These are phyloP conservation scores for Myrmecophaga tridactyla DNA, from an alignment of 2,113 vertebrate genomes.

Conservation along the genomic window DNA sequence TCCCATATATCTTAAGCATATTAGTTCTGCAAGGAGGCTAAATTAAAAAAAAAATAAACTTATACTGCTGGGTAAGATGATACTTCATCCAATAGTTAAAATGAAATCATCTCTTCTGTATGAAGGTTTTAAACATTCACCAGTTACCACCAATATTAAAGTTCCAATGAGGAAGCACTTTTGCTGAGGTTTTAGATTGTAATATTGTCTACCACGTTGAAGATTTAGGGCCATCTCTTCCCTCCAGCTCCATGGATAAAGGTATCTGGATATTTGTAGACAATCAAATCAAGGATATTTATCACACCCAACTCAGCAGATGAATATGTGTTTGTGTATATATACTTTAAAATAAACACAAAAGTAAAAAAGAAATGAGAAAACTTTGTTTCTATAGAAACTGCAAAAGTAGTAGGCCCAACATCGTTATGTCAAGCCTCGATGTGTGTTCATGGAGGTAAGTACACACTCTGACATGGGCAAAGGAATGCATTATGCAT, in stretches of 20 bases:
- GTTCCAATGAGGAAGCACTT: neutral
- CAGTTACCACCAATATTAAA: constrained; percentile 64
- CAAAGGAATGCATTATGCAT: constrained; percentile 54
- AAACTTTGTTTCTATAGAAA: constrained; percentile 55
- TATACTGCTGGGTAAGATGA: constrained; percentile 13
- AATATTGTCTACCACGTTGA: neutral
- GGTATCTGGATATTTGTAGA: neutral
- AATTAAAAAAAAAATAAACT: neutral
- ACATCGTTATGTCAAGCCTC: constrained; percentile 29
- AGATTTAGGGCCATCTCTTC: neutral
- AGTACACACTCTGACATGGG: neutral
- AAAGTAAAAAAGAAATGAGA: constrained; percentile 49
- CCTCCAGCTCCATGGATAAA: neutral
- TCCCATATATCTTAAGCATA: constrained; percentile 49
- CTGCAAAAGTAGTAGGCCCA: constrained; percentile 29
- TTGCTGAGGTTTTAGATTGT: neutral
- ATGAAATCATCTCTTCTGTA: constrained; percentile 54
- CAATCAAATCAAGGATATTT: neutral
- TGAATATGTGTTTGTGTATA: neutral
- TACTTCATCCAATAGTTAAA: constrained; percentile 58
- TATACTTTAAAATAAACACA: neutral
- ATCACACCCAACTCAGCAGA: neutral
- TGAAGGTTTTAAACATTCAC: constrained; percentile 62
- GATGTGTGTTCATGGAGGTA: neutral
- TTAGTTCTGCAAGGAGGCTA: constrained; percentile 49